Conservation (phyloP, 2,113 vertebrate genomes). For the Colossoma macropomum region DNA sequence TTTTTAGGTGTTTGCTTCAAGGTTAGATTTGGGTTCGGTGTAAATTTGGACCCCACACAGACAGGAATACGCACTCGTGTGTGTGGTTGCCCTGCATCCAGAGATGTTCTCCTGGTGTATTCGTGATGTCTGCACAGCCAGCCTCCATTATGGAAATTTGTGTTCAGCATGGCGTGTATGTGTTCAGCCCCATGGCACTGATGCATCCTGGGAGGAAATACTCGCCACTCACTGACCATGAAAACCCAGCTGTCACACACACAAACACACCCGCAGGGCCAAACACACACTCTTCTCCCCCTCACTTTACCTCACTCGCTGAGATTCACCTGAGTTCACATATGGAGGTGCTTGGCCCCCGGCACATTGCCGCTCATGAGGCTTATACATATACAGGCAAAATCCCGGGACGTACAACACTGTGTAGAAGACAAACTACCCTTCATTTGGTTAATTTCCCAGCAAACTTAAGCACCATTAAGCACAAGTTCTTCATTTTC, state of each 20-base stretch:
- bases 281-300: conserved; percentile 22
- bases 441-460: no score
- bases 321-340: conserved; percentile 34
- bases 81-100: background rate
- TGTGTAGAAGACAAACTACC: no score
- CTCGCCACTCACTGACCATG: conserved; percentile 57
- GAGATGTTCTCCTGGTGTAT: conserved; percentile 17
- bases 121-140: conserved; percentile 55
- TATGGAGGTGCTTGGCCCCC: conserved; percentile 35
- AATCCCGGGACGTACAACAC: no score
- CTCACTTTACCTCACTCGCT: conserved; percentile 63
- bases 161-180: conserved; percentile 32
- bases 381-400: background rate
- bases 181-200: conserved; percentile 42
- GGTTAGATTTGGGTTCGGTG: no score
- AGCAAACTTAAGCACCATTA: no score
- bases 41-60: no score
- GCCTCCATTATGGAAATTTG: conserved; percentile 60
- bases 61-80: background rate
- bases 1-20: no score
- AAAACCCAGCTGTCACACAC: conserved; percentile 50
- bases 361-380: conserved; percentile 10
- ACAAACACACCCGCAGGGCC: conserved; percentile 34
- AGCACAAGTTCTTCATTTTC: no score
- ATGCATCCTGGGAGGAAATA: conserved; percentile 43